Evolutionary conservation across 2,797 vertebrate species (phyloP), one percentile per base, ranked within the genome.

Genomic region (Neoniphon sammara): DNA sequence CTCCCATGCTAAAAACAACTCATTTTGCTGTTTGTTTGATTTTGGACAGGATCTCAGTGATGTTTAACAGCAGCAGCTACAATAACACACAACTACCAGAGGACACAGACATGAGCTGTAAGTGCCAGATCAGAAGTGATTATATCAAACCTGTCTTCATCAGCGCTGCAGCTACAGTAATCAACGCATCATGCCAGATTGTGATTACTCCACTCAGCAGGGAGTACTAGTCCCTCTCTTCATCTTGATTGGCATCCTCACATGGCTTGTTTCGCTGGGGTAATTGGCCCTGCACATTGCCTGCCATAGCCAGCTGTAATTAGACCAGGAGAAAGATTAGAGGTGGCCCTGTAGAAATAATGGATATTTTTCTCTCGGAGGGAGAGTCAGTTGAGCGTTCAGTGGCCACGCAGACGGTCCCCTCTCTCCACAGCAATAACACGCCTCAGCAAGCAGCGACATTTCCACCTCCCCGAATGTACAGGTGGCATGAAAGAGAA

Each of bases 241-340:
- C 73, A 66, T 65, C 87, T 76, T 90, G 91, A 92, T 91, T 92
- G 83, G 78, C 75, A 83, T 85, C 85, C 81, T 87, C 66, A 70
- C 67, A 82, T 20, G 77, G 71, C 84, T 76, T 88, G 87, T 88
- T 89, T 85, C 85, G 90, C 67, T 67, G 77, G 86, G 87, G 47
- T 85, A 89, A 89, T 85, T 79, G 86, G 78, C 77, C 71, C 60
- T 46, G 77, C 68, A 85, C 84, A 84, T 81, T 77, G 87, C 83
- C 85, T 78, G 77, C 80, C 72, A n/a, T 5, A 80, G 77, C 59
- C 77, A 70, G 69, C 65, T 83, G 53, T 46, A 87, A 90, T 90
- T 82, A 89, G 80, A 82, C 67, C 76, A 58, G 66, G 52, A 83
- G 73, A 83, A 75, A 75, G 52, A 88, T 84, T 85, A 80, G 39